These are phyloP conservation scores for Maniola hyperantus DNA, from an alignment of 2,888 invertebrate genomes.

Conservation along the genomic window DNA sequence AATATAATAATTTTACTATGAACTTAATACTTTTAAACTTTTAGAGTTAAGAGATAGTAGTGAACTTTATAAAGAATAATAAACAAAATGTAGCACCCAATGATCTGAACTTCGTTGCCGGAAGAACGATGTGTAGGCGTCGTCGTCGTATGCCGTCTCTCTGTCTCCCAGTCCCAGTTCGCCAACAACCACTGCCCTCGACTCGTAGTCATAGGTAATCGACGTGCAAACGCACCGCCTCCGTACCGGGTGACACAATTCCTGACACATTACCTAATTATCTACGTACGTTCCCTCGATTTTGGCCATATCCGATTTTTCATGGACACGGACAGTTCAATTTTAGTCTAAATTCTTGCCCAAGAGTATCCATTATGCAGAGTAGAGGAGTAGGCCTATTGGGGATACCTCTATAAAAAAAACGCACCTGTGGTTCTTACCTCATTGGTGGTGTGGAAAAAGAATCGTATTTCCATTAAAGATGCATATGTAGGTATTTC, in stretches of 20 bases:
- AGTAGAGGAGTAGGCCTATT: constrained; percentile 76
- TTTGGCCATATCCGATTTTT: constrained; percentile 51
- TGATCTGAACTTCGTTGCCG: constrained; percentile 28
- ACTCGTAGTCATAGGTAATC: constrained; percentile 48
- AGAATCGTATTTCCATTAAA: constrained; percentile 48
- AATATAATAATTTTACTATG: too few relatives aligned
- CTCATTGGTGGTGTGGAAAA: constrained; percentile 79
- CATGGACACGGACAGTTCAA: constrained; percentile 22
- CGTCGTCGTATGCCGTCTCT: constrained; percentile 50
- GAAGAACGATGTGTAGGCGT: constrained; percentile 32
- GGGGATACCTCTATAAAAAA: constrained; percentile 82
- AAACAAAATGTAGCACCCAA: constrained; percentile 3
- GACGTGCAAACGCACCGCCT: constrained; percentile 72
- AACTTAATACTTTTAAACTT: too few relatives aligned
- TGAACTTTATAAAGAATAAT: neutral
- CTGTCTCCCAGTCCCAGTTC: constrained; percentile 57
- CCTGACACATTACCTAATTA: constrained; percentile 73
- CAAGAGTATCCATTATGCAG: constrained; percentile 39
- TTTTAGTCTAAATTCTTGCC: constrained; percentile 39
- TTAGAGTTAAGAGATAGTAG: neutral
- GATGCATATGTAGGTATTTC: neutral
- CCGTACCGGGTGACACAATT: constrained; percentile 78
- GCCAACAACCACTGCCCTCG: constrained; percentile 65
- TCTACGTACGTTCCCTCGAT: constrained; percentile 57
- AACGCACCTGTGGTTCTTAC: constrained; percentile 76